Evolutionary conservation across 2,888 invertebrate genomes (phyloP).

Genomic region (Hecatera dysodea): DNA sequence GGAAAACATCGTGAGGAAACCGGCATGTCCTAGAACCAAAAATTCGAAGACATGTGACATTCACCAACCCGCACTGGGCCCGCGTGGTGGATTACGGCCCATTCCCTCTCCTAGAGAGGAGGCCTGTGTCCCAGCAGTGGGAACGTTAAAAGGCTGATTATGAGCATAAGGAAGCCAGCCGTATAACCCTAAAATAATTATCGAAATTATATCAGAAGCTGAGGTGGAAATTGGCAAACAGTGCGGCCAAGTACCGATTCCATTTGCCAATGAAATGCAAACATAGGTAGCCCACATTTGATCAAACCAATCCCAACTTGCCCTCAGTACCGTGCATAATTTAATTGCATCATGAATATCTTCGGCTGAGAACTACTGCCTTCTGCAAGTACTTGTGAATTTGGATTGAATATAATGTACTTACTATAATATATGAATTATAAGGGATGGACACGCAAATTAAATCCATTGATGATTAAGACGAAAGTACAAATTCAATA

Average conservation of each 20-base stretch:
- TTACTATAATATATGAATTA: too few species aligned
- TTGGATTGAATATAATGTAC: conserved; percentile 42
- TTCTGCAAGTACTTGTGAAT: conserved; percentile 53
- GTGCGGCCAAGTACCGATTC: conserved; percentile 66
- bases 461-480: neutral
- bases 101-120: too few species aligned
- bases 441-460: neutral
- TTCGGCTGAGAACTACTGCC: conserved; percentile 55
- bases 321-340: conserved; percentile 69
- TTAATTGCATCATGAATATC: conserved; percentile 73
- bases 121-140: too few species aligned
- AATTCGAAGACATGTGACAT: too few species aligned
- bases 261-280: conserved; percentile 82
- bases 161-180: conserved; percentile 25
- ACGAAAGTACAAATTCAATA: neutral
- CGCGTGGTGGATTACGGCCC: too few species aligned
- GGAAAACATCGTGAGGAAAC: too few species aligned
- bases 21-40: too few species aligned
- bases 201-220: conserved; percentile 71
- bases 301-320: conserved; percentile 71
- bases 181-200: conserved; percentile 67
- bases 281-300: conserved; percentile 76
- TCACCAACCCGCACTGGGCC: too few species aligned
- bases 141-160: too few species aligned
- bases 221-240: conserved; percentile 73